A percentile compares a stretch with the other conserved stretches of the same genome.
These are phyloP conservation scores for Sminthurinus aureus DNA, from an alignment of 2,888 invertebrate species.

Conservation along the genomic window DNA sequence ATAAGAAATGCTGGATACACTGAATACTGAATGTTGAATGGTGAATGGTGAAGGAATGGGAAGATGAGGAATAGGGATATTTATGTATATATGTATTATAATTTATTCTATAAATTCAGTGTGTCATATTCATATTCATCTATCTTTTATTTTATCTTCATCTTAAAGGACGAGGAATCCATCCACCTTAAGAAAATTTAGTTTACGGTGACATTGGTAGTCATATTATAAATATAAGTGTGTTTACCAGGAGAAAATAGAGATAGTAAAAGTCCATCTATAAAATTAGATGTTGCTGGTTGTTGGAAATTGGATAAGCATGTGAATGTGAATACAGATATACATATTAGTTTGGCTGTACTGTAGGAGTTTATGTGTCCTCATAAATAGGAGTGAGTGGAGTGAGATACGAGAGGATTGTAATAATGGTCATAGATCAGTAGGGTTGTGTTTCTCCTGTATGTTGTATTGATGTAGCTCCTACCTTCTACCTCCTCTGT, in stretches of 20 bases:
- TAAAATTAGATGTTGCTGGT: too few species aligned
- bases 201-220: neutral
- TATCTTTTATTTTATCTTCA: neutral
- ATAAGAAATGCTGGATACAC: too few species aligned
- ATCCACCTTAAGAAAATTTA: neutral
- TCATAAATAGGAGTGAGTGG: slow-evolving; percentile 23
- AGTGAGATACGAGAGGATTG: slow-evolving; percentile 37
- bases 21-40: neutral
- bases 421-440: slow-evolving; percentile 34
- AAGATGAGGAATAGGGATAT: too few species aligned
- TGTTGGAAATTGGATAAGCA: too few species aligned
- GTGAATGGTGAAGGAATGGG: neutral
- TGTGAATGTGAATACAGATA: neutral
- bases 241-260: neutral
- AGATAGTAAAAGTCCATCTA: too few species aligned
- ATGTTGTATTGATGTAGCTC: too few species aligned
- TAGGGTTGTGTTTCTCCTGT: slow-evolving; percentile 30
- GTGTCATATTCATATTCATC: neutral
- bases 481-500: too few species aligned
- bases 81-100: too few species aligned
- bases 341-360: too few species aligned
- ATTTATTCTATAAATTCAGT: neutral
- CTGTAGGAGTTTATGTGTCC: too few species aligned
- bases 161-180: neutral
- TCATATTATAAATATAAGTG: neutral